Evolutionary conservation across 1,140 invertebrate genomes (phyloP), one percentile per base, ranked within the genome.

Genomic region (Goniozus legneri): DNA sequence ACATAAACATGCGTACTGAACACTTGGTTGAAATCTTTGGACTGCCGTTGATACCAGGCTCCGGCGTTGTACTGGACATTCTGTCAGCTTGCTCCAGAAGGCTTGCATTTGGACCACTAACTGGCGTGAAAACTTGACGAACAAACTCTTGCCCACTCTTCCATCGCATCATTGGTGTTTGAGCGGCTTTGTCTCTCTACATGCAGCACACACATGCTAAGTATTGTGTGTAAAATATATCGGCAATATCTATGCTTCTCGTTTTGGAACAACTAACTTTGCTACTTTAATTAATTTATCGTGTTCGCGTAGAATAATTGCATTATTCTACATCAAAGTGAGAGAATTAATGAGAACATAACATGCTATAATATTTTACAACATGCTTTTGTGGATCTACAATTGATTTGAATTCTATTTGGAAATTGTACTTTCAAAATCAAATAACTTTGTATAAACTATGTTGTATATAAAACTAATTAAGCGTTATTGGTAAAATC

Each of bases 141-240:
- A 73, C 71, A 52, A 71, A 69, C 43, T 76, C 72, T 51, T 76
- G 69, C 33, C 69, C 71, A 44, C 65, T 73, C 56, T 67, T 69
- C 73, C 71, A 74, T 50, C 57, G 57, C 60, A 73, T 64, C 50
- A 50, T 65, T 41, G 67, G 54, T 27, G 59, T 60, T 60, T 59
- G 60, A 44, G 48, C 50, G 47, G 62, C 65, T 61, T 62, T 72
- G 52, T 64, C 63, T 65, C 62, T 75, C 72, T 75, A 73, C 72
- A 76, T 76, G 73, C 72, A 73, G 65, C 65, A 75, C 71, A 76
- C 71, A 69, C 71, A 73, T 73, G 71, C 69, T 73, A 68, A 70
- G 62, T 73, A 66, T 71, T 64, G 64, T 67, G 68, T 63, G 69
- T 50, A 54, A 58, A 46, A 45, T 38, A 35, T 54, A 50, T 50